Evolutionary conservation across 2,888 invertebrate species (phyloP).

Genomic region (Cyclophora punctaria): DNA sequence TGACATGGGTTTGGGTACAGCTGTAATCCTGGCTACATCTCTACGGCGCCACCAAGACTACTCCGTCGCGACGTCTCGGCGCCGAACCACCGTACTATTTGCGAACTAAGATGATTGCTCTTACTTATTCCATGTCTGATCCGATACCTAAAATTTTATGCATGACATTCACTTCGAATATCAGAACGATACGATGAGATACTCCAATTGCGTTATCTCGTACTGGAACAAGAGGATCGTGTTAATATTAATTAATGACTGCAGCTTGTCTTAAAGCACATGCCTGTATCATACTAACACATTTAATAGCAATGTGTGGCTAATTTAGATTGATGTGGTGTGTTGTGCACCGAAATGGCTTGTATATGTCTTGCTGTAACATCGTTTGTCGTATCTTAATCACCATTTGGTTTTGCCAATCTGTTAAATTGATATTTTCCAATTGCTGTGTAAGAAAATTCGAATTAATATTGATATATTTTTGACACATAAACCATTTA

Average conservation of each 20-base stretch:
- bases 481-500: not conserved
- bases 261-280: not conserved
- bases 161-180: too few species aligned
- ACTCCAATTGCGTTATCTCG: too few species aligned
- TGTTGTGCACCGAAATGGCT: too few species aligned
- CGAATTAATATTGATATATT: too few species aligned
- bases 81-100: constrained; percentile 28
- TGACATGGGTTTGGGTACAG: constrained; percentile 26
- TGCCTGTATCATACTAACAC: not conserved
- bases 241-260: not conserved
- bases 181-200: too few species aligned
- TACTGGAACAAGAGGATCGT: not conserved
- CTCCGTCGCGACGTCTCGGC: constrained; percentile 46
- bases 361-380: too few species aligned
- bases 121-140: constrained; percentile 9
- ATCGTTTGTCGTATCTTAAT: too few species aligned
- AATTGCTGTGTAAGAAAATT: too few species aligned
- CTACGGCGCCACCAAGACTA: constrained; percentile 50
- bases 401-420: too few species aligned
- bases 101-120: constrained; percentile 14
- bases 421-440: too few species aligned
- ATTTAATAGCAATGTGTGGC: not conserved
- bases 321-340: not conserved
- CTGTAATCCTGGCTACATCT: constrained; percentile 34
- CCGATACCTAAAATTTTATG: too few species aligned